Conservation (phyloP, 1,140 invertebrate genomes). For the Drosophila takahashii region DNA sequence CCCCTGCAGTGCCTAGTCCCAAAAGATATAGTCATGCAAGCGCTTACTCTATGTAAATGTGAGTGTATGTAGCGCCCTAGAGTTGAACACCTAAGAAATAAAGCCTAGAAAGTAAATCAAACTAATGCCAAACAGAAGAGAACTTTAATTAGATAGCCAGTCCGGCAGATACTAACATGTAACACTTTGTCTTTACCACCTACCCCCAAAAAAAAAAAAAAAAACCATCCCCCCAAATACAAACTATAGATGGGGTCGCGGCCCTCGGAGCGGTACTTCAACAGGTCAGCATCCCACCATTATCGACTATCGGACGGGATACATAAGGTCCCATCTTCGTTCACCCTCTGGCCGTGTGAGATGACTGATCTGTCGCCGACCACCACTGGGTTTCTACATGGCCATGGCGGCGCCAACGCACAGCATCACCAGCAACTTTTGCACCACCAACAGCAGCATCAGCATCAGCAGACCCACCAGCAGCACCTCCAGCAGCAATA, state of each 20-base stretch:
- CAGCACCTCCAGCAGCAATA: constrained; percentile 52
- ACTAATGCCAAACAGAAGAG: constrained; percentile 42
- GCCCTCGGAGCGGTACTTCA: constrained; percentile 85
- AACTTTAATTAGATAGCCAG: constrained; percentile 10
- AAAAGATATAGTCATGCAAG: constrained; percentile 36
- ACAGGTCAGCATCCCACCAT: constrained; percentile 85
- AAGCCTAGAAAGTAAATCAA: constrained; percentile 53
- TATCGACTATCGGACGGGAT: constrained; percentile 93
- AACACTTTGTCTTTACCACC: constrained; percentile 41
- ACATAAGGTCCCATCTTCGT: constrained; percentile 94
- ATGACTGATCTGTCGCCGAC: constrained; percentile 84
- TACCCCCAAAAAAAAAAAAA: constrained; percentile 14
- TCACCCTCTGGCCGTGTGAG: constrained; percentile 89
- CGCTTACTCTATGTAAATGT: constrained; percentile 59
- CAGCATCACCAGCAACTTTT: constrained; percentile 69
- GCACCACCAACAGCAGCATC: constrained; percentile 68
- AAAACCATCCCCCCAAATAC: constrained; percentile 8
- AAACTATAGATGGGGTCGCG: constrained; percentile 82
- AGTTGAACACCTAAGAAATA: constrained; percentile 51
- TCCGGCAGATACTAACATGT: constrained; percentile 51
- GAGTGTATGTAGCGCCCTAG: constrained; percentile 65
- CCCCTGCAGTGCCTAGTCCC: constrained; percentile 31
- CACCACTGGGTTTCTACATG: constrained; percentile 79
- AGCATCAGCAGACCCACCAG: constrained; percentile 48
- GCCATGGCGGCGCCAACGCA: constrained; percentile 70